phyloP scores from a whole-genome alignment of 2,113 vertebrate genomes.

The Macrotus californicus region DNA sequence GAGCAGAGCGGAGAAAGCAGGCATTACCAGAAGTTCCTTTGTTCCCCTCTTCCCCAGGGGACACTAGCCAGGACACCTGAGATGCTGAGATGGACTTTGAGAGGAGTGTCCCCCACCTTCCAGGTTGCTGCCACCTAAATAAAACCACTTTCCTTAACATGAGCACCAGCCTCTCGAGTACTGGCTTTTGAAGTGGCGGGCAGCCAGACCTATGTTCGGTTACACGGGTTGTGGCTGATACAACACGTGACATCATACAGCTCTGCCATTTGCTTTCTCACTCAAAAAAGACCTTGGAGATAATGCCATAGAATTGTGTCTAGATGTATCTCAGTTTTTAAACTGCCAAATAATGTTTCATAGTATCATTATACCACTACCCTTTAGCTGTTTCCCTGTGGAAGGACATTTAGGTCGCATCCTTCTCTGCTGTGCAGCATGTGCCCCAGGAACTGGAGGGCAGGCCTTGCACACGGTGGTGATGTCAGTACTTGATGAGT shows the following conservation, averaged over 20 bases:
- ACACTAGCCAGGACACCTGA: too few species aligned
- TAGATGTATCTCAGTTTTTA: background rate
- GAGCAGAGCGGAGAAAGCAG: too few species aligned
- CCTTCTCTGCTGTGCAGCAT: background rate
- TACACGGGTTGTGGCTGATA: background rate
- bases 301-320: background rate
- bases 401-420: background rate
- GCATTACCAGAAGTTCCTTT: too few species aligned
- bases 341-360: background rate
- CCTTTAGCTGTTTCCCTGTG: background rate
- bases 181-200: too few species aligned
- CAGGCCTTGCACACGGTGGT: background rate
- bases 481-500: background rate
- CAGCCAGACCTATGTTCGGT: too few species aligned
- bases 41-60: too few species aligned
- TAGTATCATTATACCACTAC: background rate
- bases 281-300: background rate
- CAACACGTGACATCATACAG: background rate
- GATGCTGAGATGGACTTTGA: too few species aligned
- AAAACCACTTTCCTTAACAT: too few species aligned
- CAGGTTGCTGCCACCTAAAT: too few species aligned
- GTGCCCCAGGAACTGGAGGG: background rate
- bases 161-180: too few species aligned
- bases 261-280: conserved; percentile 23
- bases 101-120: too few species aligned